Conservation (phyloP, 2,113 vertebrate genomes). For the Burhinus oedicnemus region DNA sequence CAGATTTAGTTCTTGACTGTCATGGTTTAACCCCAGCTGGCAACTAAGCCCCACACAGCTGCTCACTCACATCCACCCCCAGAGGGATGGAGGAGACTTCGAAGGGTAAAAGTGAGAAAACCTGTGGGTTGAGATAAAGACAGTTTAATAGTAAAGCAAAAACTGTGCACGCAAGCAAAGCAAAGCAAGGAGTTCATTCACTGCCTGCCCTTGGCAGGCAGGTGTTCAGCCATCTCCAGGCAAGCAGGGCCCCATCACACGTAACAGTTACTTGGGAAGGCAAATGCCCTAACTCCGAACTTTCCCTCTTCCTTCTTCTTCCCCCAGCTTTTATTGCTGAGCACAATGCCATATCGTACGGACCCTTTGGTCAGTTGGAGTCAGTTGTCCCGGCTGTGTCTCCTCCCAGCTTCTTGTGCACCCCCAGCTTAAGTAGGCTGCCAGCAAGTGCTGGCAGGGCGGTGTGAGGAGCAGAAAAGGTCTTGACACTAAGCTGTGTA, state of each 20-base stretch:
- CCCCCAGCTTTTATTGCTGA: background rate
- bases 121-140: background rate
- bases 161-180: background rate
- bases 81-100: background rate
- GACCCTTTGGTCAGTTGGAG: background rate
- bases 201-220: background rate
- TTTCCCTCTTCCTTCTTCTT: background rate
- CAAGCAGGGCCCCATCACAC: rapidly evolving
- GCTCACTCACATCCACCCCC: rapidly evolving
- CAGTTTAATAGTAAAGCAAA: background rate
- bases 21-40: background rate
- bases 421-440: background rate
- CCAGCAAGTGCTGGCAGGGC: background rate
- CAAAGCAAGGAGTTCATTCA: background rate
- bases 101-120: background rate
- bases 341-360: rapidly evolving
- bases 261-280: background rate
- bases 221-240: background rate
- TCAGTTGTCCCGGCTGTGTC: background rate
- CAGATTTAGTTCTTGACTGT: background rate
- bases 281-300: rapidly evolving
- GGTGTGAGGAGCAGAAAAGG: background rate
- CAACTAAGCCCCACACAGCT: background rate
- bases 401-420: background rate
- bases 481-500: rapidly evolving